Base-by-base conservation (phyloP, 1,140 invertebrate genomes). In the Cotesia glomerata region DNA sequence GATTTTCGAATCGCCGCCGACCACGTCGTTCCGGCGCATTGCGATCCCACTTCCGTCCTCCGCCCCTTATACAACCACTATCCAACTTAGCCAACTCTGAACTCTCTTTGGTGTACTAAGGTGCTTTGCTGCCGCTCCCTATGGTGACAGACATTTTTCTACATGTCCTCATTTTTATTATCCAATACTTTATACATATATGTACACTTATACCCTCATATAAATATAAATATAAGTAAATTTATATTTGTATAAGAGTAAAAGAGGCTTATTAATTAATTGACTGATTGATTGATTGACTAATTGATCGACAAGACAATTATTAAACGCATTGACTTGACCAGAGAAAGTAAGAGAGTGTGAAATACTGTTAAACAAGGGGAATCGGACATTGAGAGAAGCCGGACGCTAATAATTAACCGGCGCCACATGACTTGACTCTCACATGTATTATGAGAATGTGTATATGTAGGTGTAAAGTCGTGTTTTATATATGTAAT, bases 1-100 rank as follows among this genome's bases (percentile, higher is more conserved):
- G 71, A 72, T 72, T 72, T 72, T 72, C 71, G 64, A 72, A 72
- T 79, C 81, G 78, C 75, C 77, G 73, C 75, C 69, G 61, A 71
- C 69, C 69, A 71, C 69, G 69, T 71, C 69, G 69, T 71, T 71
- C 69, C 69, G 69, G 69, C 69, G 69, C 69, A 71, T 64, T 63
- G 69, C 69, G 59, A 71, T 71, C 69, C 59, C 58, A 51, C 59
- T 71, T 71, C 69, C 69, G 69, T 71, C 69, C 56, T 61, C 58
- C 58, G 45, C 58, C 68, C 45, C 32, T 54, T 62, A 58, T 64
- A 52, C 64, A 36, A 16, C 68, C 69, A 32, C 49, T 67, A 26
- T 51, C 59, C 13, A 69, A n/a, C 51, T 61, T 69, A 36, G 32
- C 52, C 66, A 35, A 32, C 26, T 18, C 11, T 32, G 16, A 35